Percentiles rank a stretch among this genome's conserved stretches.
Conservation (phyloP, 1,140 invertebrate species). For the Panulirus ornatus region DNA sequence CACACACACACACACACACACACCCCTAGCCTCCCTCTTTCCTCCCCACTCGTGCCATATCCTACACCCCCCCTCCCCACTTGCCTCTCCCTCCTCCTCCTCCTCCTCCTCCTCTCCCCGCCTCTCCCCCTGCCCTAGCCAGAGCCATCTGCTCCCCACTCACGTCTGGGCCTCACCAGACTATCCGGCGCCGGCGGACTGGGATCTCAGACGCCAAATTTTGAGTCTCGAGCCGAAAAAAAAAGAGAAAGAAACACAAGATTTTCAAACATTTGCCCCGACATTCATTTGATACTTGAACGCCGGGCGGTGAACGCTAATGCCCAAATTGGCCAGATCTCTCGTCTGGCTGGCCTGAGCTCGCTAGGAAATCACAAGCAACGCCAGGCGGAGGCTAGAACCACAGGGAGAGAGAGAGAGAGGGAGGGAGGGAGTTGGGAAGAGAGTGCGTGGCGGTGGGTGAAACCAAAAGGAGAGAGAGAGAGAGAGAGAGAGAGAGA, state of each 20-base stretch:
- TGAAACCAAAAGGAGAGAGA: not conserved
- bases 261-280: constrained; percentile 36
- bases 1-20: not conserved
- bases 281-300: constrained; percentile 50
- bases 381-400: too few relatives aligned
- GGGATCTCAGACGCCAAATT: constrained; percentile 50
- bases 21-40: not conserved
- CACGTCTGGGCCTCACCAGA: constrained; percentile 64
- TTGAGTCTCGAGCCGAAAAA: constrained; percentile 26
- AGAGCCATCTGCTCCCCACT: constrained; percentile 35
- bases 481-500: not conserved
- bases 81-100: constrained; percentile 12
- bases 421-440: not conserved
- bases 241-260: not conserved
- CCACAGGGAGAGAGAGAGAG: not conserved
- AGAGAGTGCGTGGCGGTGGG: not conserved
- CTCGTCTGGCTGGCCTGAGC: too few relatives aligned
- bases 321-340: constrained; percentile 36
- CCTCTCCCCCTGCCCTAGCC: not conserved
- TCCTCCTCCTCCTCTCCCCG: not conserved
- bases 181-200: constrained; percentile 59
- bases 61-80: not conserved
- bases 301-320: not conserved
- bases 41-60: not conserved
- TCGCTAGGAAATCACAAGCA: too few relatives aligned